Evolutionary conservation across 2,888 invertebrate genomes (phyloP), one percentile per base, ranked within the genome.

Genomic region (Pemphredon lugubris): DNA sequence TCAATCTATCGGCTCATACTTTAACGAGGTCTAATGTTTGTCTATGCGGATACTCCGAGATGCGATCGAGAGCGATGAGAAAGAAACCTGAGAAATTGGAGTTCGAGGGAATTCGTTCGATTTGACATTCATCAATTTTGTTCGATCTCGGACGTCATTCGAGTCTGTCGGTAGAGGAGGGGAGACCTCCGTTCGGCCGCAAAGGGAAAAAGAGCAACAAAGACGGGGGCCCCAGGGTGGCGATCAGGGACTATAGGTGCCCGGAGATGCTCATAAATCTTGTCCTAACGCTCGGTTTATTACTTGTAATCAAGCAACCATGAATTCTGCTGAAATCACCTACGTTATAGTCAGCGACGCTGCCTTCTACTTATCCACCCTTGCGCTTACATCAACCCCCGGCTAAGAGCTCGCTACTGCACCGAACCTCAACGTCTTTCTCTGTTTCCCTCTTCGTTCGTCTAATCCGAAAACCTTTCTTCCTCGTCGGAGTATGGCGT

Each of bases 291-390:
- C 84, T 79, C 82, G 85, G 85, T 89, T 89, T 89, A 89, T 89
- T 89, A 88, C 89, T 89, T 85, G 87, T 87, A 89, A 89, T 89
- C 89, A 89, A 88, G 88, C 86, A 85, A 86, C 88, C 88, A 88
- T 89, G 88, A 88, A 89, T 89, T 86, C 86, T 85, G 84, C 83
- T 88, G 84, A 88, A 88, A 89, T 88, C 88, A 88, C 89, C 87
- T 87, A 87, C 85, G 85, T 87, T 86, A 83, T 79, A 81, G 79
- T 77, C 65, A 59, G 70, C 66, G 34, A 37, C 69, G 70, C 67
- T 83, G 78, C 85, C 86, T 84, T 83, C 83, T 82, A 83, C 84
- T 87, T 85, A 85, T 83, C 83, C 81, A 68, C 82, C 79, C 75
- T 81, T 79, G 84, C 81, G 79, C 81, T 64, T 55, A 61, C 63